Percentiles rank a stretch among this genome's conserved stretches.
phyloP scores from a whole-genome alignment of 2,797 vertebrate species.

The Oophaga sylvatica region DNA sequence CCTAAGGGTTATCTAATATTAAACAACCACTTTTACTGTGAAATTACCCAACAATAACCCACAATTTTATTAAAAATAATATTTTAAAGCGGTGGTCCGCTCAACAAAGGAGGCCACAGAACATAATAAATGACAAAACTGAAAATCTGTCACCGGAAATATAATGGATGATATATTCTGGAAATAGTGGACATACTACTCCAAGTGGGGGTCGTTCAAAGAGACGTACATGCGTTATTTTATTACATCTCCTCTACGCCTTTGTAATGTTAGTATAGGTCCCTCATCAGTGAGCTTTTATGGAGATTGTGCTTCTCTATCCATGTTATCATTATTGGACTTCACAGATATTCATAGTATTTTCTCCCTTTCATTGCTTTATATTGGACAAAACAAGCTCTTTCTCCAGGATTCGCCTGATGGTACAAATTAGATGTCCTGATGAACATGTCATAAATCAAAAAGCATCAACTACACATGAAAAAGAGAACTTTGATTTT shows the following conservation, averaged over 20 bases:
- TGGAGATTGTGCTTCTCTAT: background rate
- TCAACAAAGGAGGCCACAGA: too few relatives aligned
- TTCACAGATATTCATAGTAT: background rate
- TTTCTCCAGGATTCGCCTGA: background rate
- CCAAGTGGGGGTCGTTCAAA: background rate
- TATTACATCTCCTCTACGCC: background rate
- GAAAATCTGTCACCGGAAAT: too few relatives aligned
- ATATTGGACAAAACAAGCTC: background rate
- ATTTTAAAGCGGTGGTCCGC: too few relatives aligned
- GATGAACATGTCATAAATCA: conserved; percentile 22
- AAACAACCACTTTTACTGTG: too few relatives aligned
- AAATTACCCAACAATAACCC: too few relatives aligned
- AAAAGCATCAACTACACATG: conserved; percentile 23
- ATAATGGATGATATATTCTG: background rate
- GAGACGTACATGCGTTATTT: background rate
- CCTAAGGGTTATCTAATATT: too few relatives aligned
- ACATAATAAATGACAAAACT: too few relatives aligned
- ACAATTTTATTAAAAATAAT: too few relatives aligned
- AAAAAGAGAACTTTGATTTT: conserved; percentile 6
- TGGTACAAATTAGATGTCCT: conserved; percentile 46
- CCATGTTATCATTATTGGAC: background rate
- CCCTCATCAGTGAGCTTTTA: background rate
- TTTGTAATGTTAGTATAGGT: background rate
- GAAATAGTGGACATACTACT: background rate
- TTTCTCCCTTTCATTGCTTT: background rate